Base-by-base conservation (phyloP, 2,113 vertebrate species). In the Symphodus melops region DNA sequence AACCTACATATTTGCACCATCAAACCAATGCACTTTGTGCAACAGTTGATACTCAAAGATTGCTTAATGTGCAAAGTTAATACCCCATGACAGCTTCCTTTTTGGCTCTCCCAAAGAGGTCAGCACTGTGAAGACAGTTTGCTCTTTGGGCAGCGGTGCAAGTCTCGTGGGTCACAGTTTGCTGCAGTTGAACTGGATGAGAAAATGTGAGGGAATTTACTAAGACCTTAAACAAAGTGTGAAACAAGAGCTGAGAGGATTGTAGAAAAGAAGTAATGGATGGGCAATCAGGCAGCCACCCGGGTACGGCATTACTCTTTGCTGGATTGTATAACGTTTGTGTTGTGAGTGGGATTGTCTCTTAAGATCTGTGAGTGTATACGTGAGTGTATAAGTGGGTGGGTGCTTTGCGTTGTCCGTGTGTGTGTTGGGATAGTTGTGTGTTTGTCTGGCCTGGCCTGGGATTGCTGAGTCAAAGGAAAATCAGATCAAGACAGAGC, bases 401-500 rank as follows among this genome's bases (percentile, higher is more conserved):
- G 72, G 39, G 23, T 57, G 71, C 25, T 16, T 16, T 42, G 39
- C 46, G 6, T 6, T 70, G 23, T 23, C 23, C 25, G 59, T 46
- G 60, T 37, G 46, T 60, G 60, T 72, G 58, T 69, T n/a, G n/a
- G 65, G 67, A 48, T 17, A 39, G 13, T 66, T 58, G 65, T 56
- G 28, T 75, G 75, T 82, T 21, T 54, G 68, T 84, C 52, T 83
- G 80, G 65, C 51, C 46, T 11, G 60, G 70, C 42, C 8, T n/a
- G 3, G 21, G 41, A 86, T 81, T 90, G 90, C 90, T 89, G 87
- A 90, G 86, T 91, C 90, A 86, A 89, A 89, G 79, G 72, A 89
- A 90, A 51, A 90, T 66, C 84, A 88, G 83, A 86, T 79, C 69
- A 87, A 87, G 82, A 86, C 79, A 65, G 75, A 88, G 72, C 65